Percentiles rank a stretch among this genome's conserved stretches.
Conservation (phyloP, 2,113 vertebrate genomes). For the Felis chaus region DNA sequence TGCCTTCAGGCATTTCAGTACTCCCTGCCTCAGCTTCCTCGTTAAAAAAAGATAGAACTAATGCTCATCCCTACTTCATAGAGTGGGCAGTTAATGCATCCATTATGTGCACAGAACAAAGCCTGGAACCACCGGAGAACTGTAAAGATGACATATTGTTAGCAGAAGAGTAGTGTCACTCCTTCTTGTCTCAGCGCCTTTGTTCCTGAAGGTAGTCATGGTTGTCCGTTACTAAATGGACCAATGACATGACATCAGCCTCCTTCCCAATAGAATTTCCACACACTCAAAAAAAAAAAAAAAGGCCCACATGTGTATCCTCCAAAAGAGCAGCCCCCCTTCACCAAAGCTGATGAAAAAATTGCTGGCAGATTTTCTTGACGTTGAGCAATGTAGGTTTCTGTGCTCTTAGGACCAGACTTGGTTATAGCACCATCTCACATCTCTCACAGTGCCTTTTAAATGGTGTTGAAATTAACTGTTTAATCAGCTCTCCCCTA, state of each 20-base stretch:
- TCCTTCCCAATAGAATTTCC: background rate
- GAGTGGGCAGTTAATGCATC: background rate
- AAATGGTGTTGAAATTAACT: slow-evolving; percentile 29
- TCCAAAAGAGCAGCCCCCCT: background rate
- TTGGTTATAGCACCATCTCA: background rate
- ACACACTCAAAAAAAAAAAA: background rate
- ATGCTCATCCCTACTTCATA: background rate
- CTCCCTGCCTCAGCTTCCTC: background rate
- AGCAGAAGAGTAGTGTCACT: background rate
- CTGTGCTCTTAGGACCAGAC: background rate
- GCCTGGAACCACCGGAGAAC: background rate
- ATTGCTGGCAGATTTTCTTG: background rate
- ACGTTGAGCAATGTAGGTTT: background rate
- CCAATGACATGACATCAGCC: background rate
- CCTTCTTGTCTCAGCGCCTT: background rate
- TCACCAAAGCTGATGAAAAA: background rate
- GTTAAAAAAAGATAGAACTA: background rate
- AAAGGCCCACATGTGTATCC: background rate
- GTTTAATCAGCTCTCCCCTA: background rate
- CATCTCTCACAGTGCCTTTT: background rate
- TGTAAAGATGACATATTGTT: background rate
- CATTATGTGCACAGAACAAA: background rate
- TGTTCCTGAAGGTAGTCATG: background rate
- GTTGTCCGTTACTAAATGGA: background rate
- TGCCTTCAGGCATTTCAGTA: background rate